Evolutionary conservation across 2,888 invertebrate genomes (phyloP).

Genomic region (Meloe dianella): DNA sequence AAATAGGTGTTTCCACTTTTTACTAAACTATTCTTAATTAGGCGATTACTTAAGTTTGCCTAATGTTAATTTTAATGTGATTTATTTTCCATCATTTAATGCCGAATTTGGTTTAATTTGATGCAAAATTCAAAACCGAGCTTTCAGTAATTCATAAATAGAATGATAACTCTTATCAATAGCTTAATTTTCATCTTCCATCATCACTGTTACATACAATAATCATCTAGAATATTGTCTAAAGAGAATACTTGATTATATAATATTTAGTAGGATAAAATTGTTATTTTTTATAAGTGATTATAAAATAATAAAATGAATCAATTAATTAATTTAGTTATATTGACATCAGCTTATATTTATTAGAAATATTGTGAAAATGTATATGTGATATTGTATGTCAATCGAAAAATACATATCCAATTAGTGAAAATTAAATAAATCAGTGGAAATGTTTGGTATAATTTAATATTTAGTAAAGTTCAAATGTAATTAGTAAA

Average conservation of each 20-base stretch:
- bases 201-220: neutral
- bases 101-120: conserved; percentile 16
- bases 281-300: neutral
- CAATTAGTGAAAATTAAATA: conserved; percentile 18
- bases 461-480: conserved; percentile 25
- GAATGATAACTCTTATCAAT: neutral
- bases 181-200: neutral
- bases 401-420: conserved; percentile 7
- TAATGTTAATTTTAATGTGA: neutral
- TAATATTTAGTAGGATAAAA: neutral
- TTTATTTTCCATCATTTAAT: neutral
- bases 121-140: neutral
- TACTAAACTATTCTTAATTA: no score
- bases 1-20: no score
- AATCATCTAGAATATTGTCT: conserved; percentile 3
- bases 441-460: conserved; percentile 14
- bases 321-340: neutral
- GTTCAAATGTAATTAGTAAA: conserved; percentile 29
- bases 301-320: neutral
- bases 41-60: no score
- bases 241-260: conserved; percentile 7
- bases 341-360: neutral
- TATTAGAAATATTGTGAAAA: neutral
- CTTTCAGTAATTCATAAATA: neutral
- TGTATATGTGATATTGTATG: conserved; percentile 13